Base-by-base conservation (phyloP, 2,888 invertebrate genomes). In the Allophyes oxyacanthae region DNA sequence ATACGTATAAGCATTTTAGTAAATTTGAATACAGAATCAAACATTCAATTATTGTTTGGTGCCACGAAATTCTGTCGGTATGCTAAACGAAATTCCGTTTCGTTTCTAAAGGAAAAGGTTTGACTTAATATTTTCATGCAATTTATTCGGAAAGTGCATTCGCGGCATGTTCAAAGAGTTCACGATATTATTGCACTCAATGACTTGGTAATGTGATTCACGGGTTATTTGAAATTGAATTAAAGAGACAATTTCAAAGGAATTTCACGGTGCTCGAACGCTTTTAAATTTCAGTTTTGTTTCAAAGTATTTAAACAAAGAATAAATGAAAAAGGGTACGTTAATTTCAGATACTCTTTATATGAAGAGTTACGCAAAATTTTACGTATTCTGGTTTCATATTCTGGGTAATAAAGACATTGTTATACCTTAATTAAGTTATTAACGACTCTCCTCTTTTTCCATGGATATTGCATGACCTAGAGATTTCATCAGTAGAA, bases 121-220 rank as follows among this genome's bases (percentile, higher is more conserved):
- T 58, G 41, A 49, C 51, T 62, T 53, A 42, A 64, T 58, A 55
- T 63, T 71, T 68, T 40, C 50, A 45, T 51, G 48, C 40, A 68
- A 62, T 67, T 67, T 71, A 54, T 54, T 51, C 52, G 11, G 28
- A 55, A 67, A 64, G 48, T 67, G 45, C 50, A 62, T 46, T 62
- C 33, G 15, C 7, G 45, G 53, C 14, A 55, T 58, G 34, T 30
- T 38, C 36, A 36, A 48, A 58, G 38, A 55, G 37, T 55, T 50
- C 44, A 43, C 52, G 11, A 44, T 61, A 43, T 53, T 56, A 56
- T 53, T 59, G 36, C 46, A 51, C 51, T 55, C 34, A 65, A 51
- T 58, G 56, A 49, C 40, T 55, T 42, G 30, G 52, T 60, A 56
- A 61, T 64, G 15, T 52, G 38, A 45, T 11, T 52, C 37, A 25